Evolutionary conservation across 2,888 invertebrate genomes (phyloP).

Genomic region (Eugnorisma glareosa): DNA sequence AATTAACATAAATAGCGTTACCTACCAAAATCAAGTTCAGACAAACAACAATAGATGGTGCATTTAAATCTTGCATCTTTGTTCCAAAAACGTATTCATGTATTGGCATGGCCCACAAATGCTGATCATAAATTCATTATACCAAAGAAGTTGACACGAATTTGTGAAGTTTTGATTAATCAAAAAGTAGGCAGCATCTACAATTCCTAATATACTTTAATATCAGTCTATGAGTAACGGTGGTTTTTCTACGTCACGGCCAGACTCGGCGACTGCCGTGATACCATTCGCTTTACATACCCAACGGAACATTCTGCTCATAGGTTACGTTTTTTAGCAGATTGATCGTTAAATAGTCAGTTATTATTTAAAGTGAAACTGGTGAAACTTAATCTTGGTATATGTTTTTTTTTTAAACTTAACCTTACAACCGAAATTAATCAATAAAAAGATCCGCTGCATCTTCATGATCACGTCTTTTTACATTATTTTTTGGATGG

Average conservation of each 20-base stretch:
- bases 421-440: not conserved
- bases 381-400: not conserved
- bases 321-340: constrained; percentile 55
- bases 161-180: constrained; percentile 13
- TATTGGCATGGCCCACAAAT: not conserved
- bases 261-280: constrained; percentile 36
- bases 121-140: constrained; percentile 8
- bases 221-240: constrained; percentile 60
- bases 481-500: not conserved
- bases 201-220: constrained; percentile 52
- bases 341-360: constrained; percentile 29
- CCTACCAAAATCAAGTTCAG: constrained; percentile 27
- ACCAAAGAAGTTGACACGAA: constrained; percentile 17
- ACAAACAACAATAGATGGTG: constrained; percentile 24
- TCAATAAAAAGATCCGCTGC: not conserved
- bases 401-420: not conserved
- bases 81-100: constrained; percentile 3
- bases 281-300: constrained; percentile 68
- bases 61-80: not conserved
- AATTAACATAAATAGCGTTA: constrained; percentile 40
- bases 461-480: not conserved
- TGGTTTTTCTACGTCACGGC: constrained; percentile 61
- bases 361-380: constrained; percentile 29
- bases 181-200: constrained; percentile 42
- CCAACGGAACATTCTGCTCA: constrained; percentile 68